A percentile compares a stretch with the other conserved stretches of the same genome.
These are phyloP conservation scores for Phataginus tetradactyla DNA, from an alignment of 2,797 vertebrate genomes.

Conservation along the genomic window DNA sequence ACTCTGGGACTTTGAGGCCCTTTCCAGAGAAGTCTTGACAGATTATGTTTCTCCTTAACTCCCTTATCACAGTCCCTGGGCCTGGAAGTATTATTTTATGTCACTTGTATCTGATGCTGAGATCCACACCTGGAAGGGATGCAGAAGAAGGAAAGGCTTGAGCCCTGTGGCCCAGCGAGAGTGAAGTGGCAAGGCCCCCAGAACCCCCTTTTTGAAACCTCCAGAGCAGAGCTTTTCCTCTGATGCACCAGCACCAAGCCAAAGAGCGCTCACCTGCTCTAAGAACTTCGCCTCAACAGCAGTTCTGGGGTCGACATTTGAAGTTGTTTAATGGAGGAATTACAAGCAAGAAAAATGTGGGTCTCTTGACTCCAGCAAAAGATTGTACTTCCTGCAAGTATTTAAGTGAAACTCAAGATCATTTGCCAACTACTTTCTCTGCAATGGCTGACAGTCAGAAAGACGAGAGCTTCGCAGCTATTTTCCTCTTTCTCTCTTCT, in stretches of 20 bases:
- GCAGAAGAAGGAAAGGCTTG: not conserved
- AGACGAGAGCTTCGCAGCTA: not conserved
- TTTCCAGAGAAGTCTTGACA: not conserved
- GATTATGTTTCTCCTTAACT: fast-evolving
- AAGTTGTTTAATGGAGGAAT: not conserved
- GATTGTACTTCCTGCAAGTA: not conserved
- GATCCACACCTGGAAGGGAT: fast-evolving
- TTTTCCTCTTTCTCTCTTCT: too few relatives aligned
- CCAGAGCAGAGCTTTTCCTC: not conserved
- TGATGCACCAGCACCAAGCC: fast-evolving
- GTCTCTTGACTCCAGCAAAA: not conserved
- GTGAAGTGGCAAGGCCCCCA: not conserved
- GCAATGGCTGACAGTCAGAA: not conserved
- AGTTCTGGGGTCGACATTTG: fast-evolving
- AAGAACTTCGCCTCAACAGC: fast-evolving
- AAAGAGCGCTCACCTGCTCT: fast-evolving
- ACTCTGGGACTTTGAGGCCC: too few relatives aligned
- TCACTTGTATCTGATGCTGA: fast-evolving
- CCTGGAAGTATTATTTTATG: too few relatives aligned
- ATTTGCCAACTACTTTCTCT: fast-evolving
- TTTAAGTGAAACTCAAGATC: not conserved
- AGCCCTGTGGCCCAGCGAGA: not conserved
- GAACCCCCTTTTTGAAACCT: not conserved
- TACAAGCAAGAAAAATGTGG: not conserved
- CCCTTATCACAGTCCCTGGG: not conserved